phyloP scores from a whole-genome alignment of 2,797 vertebrate genomes.

The Lerista edwardsae region DNA sequence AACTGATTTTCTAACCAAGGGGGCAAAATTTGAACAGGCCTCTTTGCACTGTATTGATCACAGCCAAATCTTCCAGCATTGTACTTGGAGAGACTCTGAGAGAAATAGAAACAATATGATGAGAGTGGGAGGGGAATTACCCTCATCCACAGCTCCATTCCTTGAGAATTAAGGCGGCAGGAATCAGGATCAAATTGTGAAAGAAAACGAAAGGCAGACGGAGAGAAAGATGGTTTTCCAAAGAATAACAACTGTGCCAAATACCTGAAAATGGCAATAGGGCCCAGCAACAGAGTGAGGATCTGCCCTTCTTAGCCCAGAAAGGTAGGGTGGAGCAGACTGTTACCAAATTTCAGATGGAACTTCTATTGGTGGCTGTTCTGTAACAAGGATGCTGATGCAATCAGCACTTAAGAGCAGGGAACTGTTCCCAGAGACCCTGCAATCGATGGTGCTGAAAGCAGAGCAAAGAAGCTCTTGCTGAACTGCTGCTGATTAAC shows the following conservation, averaged over 20 bases:
- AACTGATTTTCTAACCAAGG: neutral
- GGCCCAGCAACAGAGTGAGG: neutral
- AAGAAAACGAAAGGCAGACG: neutral
- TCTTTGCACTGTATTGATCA: too few relatives aligned
- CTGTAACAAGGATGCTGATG: neutral
- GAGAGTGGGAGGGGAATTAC: too few relatives aligned
- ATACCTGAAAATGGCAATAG: neutral
- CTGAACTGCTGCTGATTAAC: neutral
- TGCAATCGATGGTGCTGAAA: conserved; percentile 5
- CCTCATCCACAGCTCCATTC: neutral
- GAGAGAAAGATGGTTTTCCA: neutral
- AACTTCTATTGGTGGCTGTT: neutral
- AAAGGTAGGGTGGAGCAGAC: neutral
- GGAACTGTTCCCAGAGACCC: conserved; percentile 5
- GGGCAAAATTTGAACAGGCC: neutral
- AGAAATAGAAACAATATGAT: neutral
- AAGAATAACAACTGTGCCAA: neutral
- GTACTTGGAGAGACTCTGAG: neutral
- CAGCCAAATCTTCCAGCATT: too few relatives aligned
- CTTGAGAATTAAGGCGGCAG: neutral
- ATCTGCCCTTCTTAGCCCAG: neutral
- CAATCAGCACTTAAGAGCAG: neutral
- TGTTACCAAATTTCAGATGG: neutral
- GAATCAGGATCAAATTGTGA: neutral
- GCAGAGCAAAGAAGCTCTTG: neutral